phyloP scores from a whole-genome alignment of 2,113 vertebrate species.

The Gadus chalcogrammus region DNA sequence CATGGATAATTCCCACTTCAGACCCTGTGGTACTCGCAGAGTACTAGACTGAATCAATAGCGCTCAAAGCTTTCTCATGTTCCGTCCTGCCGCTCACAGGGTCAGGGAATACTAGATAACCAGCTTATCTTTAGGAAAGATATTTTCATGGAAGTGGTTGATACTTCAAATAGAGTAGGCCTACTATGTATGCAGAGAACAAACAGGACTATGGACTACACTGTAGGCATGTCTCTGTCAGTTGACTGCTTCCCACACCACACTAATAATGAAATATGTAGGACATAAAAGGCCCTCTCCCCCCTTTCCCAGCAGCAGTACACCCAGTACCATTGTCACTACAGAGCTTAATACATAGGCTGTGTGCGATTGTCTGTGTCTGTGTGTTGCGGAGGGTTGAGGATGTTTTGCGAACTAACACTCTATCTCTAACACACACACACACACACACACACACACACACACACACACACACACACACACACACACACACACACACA shows the following conservation, averaged over 20 bases:
- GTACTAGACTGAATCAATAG: constrained; percentile 64
- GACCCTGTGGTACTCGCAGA: constrained; percentile 58
- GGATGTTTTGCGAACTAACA: constrained; percentile 28
- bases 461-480: background rate
- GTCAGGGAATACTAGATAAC: constrained; percentile 14
- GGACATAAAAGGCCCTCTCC: no score
- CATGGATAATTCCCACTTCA: constrained; percentile 69
- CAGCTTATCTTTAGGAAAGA: constrained; percentile 23
- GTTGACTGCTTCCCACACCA: no score
- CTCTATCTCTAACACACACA: constrained; percentile 34
- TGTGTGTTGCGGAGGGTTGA: no score
- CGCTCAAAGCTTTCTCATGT: constrained; percentile 69
- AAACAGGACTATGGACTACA: no score
- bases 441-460: constrained; percentile 10
- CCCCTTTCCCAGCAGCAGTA: no score
- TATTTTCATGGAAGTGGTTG: constrained; percentile 20
- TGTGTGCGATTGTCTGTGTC: no score
- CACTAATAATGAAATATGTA: no score
- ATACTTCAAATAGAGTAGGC: no score
- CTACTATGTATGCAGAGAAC: no score
- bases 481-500: constrained; percentile 14
- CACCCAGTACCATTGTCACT: no score
- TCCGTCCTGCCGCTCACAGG: constrained; percentile 41
- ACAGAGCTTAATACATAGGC: no score
- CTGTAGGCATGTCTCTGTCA: no score